A percentile compares a stretch with the other conserved stretches of the same genome.
These are phyloP conservation scores for Cephus pulcher DNA, from an alignment of 2,888 invertebrate species.

Conservation along the genomic window DNA sequence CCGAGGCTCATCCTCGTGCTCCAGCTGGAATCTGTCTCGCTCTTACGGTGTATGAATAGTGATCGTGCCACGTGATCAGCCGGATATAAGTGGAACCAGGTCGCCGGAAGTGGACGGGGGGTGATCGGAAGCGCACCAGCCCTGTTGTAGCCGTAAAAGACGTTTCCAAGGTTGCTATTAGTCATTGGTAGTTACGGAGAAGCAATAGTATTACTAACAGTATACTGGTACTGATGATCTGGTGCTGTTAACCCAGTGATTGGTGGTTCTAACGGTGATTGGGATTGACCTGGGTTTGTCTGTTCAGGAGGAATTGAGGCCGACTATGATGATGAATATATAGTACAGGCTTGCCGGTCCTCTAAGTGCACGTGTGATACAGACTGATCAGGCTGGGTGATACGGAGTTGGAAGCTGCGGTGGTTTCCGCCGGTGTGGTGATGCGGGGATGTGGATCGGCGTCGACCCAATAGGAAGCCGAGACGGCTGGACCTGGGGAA, in stretches of 20 bases:
- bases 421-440: conserved; percentile 41
- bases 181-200: background rate
- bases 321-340: background rate
- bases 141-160: background rate
- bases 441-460: conserved; percentile 66
- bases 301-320: background rate
- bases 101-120: background rate
- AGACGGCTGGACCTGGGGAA: conserved; percentile 52
- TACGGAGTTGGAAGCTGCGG: background rate
- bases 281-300: background rate
- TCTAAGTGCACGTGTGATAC: background rate
- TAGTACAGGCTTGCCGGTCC: background rate
- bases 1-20: background rate
- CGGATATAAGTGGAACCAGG: background rate
- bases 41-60: background rate
- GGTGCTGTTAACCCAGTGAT: background rate
- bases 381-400: conserved; percentile 1
- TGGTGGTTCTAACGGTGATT: background rate
- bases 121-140: background rate
- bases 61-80: background rate
- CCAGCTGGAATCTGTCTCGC: background rate
- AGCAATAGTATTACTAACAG: background rate
- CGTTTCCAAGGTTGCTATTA: background rate
- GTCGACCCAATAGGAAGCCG: conserved; percentile 59
- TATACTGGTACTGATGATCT: background rate